These are phyloP conservation scores for Hydractinia echinata DNA, from an alignment of 30 jellyfish, hydroid and myxozoan genomes.

Conservation along the genomic window DNA sequence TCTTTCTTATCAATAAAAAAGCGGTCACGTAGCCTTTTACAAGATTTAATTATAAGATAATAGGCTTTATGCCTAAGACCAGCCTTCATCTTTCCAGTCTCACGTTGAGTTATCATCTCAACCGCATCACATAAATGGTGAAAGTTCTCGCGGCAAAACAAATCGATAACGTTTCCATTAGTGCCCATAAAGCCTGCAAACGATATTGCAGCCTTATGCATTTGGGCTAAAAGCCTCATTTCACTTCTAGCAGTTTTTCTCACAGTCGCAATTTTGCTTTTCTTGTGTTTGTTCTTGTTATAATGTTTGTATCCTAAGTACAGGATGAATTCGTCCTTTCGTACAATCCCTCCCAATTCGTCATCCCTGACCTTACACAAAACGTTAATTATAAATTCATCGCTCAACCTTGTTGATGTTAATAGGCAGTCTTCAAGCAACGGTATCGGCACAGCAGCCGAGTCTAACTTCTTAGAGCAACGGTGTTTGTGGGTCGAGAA, in stretches of 20 bases:
- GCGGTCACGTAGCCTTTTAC: not conserved
- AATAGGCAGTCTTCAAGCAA: not conserved
- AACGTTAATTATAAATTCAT: conserved; percentile 1
- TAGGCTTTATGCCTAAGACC: conserved; percentile 1
- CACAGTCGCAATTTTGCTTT: conserved; percentile 3
- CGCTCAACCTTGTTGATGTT: not conserved
- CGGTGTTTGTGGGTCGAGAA: not conserved
- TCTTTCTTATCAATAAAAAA: not conserved
- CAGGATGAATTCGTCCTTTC: not conserved
- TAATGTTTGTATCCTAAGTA: too few relatives aligned
- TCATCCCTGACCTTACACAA: not conserved
- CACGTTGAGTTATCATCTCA: not conserved
- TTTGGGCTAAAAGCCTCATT: not conserved
- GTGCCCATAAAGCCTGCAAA: not conserved
- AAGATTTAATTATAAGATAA: conserved; percentile 4
- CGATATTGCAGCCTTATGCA: not conserved
- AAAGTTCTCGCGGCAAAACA: not conserved
- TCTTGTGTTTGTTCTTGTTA: not conserved
- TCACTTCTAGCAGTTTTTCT: not conserved
- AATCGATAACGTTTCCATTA: not conserved
- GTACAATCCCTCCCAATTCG: conserved; percentile 7
- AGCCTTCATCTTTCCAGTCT: not conserved
- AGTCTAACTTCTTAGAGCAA: not conserved
- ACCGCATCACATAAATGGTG: conserved; percentile 7
- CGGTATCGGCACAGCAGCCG: not conserved